Percentiles rank a stretch among this genome's conserved stretches.
Evolutionary conservation across 2,888 invertebrate genomes (phyloP).

Genomic region (Lycocerus yunnanus): DNA sequence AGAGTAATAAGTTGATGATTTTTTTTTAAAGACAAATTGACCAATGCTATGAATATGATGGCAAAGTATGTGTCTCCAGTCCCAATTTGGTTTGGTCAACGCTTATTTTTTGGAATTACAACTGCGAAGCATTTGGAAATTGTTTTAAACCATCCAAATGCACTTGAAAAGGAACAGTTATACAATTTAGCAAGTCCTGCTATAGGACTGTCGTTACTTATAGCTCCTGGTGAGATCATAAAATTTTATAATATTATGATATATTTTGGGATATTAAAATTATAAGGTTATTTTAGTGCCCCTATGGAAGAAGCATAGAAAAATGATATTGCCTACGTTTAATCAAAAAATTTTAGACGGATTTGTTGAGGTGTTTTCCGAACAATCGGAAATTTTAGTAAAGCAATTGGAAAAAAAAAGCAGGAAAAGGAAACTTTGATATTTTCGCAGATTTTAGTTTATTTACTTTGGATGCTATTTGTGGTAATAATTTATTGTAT

Average conservation of each 20-base stretch:
- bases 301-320: too few species aligned
- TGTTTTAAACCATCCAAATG: background rate
- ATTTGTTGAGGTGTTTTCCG: too few species aligned
- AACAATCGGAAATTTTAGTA: too few species aligned
- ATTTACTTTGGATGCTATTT: too few species aligned
- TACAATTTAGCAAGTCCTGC: background rate
- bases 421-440: too few species aligned
- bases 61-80: slow-evolving; percentile 28
- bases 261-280: too few species aligned
- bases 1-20: background rate
- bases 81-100: background rate
- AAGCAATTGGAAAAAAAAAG: too few species aligned
- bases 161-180: background rate
- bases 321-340: too few species aligned
- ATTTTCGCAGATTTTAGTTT: too few species aligned
- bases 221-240: background rate
- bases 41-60: slow-evolving; percentile 3
- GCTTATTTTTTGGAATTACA: background rate
- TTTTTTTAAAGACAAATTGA: background rate
- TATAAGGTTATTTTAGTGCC: background rate
- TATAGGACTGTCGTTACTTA: background rate
- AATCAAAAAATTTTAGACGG: too few species aligned
- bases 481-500: too few species aligned
- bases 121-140: background rate
- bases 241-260: too few species aligned